A percentile compares a stretch with the other conserved stretches of the same genome.
These are phyloP conservation scores for Fistularia commersonii DNA, from an alignment of 2,797 vertebrate genomes.

Conservation along the genomic window DNA sequence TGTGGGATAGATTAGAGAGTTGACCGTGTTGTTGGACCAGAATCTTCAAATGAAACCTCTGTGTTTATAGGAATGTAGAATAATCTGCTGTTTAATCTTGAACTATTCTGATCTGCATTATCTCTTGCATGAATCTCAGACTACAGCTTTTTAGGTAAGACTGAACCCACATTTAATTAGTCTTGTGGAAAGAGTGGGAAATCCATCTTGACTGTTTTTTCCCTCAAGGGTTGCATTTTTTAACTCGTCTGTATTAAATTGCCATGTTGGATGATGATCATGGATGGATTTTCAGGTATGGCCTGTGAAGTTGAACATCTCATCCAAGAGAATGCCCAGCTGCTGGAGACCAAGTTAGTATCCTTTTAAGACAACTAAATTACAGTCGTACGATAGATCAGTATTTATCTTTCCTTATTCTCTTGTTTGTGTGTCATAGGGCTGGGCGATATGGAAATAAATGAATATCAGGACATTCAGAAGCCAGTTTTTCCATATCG, in stretches of 20 bases:
- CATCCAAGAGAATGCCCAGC: conserved; percentile 93
- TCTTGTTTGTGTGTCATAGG: neutral
- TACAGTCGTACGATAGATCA: no score
- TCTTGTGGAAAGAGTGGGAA: neutral
- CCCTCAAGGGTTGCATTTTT: no score
- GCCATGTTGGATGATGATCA: neutral
- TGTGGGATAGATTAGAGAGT: conserved; percentile 6
- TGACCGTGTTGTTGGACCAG: conserved; percentile 18
- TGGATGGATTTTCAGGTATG: conserved; percentile 82
- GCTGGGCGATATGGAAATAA: no score
- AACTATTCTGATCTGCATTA: conserved; percentile 73
- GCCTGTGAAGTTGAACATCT: conserved; percentile 97
- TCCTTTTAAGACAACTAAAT: neutral
- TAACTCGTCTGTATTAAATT: neutral
- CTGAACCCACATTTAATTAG: conserved; percentile 5
- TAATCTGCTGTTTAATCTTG: conserved; percentile 32
- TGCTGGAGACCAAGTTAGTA: conserved; percentile 94
- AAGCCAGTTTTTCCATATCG: no score
- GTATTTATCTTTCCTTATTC: neutral
- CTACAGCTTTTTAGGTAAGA: conserved; percentile 91
- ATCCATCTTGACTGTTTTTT: neutral
- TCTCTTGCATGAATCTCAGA: conserved; percentile 79
- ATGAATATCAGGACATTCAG: no score
- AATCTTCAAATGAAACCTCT: neutral
- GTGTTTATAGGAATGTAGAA: neutral